Percentiles rank a stretch among this genome's conserved stretches.
phyloP scores from a whole-genome alignment of 2,888 invertebrate species.

The Phyto melanocephala region DNA sequence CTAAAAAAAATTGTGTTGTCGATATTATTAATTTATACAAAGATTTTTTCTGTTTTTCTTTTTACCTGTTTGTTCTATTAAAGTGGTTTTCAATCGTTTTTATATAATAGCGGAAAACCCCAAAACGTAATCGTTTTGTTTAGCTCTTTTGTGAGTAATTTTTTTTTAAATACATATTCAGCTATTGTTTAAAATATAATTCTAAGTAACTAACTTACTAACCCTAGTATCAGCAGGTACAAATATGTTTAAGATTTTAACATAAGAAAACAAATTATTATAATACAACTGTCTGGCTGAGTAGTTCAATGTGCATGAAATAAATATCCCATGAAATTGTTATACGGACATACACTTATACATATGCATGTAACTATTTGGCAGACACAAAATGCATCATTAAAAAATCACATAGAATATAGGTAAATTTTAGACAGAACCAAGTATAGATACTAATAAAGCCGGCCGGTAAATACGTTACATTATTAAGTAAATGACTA shows the following conservation, averaged over 20 bases:
- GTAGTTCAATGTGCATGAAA: not conserved
- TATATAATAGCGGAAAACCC: conserved; percentile 49
- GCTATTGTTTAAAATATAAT: conserved; percentile 11
- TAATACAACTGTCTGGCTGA: not conserved
- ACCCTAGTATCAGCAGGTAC: not conserved
- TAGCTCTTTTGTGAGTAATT: not conserved
- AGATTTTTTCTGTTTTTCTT: not conserved
- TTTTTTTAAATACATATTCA: not conserved
- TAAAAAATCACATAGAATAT: not conserved
- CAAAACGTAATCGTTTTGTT: conserved; percentile 42
- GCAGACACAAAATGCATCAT: conserved; percentile 10
- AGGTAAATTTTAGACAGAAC: not conserved
- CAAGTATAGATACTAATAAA: too few species aligned
- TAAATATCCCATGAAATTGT: conserved; percentile 18
- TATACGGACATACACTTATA: not conserved
- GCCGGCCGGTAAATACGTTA: too few species aligned
- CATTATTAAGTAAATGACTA: too few species aligned
- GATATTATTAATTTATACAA: conserved; percentile 10
- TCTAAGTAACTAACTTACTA: too few species aligned
- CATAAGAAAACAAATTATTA: not conserved
- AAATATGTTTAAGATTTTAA: not conserved
- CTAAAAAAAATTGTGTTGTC: conserved; percentile 1
- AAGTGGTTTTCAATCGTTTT: conserved; percentile 15
- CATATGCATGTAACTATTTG: not conserved
- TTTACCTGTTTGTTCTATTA: conserved; percentile 27